Percentiles rank a stretch among this genome's conserved stretches.
Evolutionary conservation across 92 coral and sea anemone genomes (phyloP).

Genomic region (Siderastrea siderea): DNA sequence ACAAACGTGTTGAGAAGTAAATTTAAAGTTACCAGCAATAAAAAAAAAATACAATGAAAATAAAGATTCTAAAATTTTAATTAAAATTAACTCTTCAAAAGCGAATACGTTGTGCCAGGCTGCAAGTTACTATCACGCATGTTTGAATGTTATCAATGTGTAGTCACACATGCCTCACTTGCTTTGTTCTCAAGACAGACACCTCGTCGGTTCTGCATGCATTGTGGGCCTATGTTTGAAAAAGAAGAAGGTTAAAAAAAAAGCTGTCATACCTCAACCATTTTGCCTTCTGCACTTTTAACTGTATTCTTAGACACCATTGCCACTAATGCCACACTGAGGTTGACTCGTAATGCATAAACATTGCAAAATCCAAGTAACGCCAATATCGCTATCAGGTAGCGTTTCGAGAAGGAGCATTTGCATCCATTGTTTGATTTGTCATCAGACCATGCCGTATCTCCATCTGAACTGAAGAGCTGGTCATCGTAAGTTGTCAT

Average conservation of each 20-base stretch:
- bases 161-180: too few species aligned
- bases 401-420: constrained; percentile 73
- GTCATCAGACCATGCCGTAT: neutral
- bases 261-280: constrained; percentile 37
- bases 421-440: neutral
- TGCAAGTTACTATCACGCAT: too few species aligned
- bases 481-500: constrained; percentile 24
- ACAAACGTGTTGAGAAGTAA: too few species aligned
- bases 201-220: too few species aligned
- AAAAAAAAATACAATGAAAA: too few species aligned
- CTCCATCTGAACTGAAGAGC: neutral
- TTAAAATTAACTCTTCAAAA: too few species aligned
- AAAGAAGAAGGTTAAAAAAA: neutral
- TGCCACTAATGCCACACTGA: constrained; percentile 97
- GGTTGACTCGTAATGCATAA: constrained; percentile 92
- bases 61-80: too few species aligned
- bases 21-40: too few species aligned
- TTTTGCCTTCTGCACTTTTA: constrained; percentile 48
- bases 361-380: constrained; percentile 96
- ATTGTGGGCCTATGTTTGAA: too few species aligned
- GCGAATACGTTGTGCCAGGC: too few species aligned
- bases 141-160: too few species aligned
- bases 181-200: too few species aligned
- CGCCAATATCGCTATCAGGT: constrained; percentile 80
- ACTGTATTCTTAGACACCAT: constrained; percentile 89